Base-by-base conservation (phyloP, 2,888 invertebrate genomes). In the Prosopocoilus inquinatus region DNA sequence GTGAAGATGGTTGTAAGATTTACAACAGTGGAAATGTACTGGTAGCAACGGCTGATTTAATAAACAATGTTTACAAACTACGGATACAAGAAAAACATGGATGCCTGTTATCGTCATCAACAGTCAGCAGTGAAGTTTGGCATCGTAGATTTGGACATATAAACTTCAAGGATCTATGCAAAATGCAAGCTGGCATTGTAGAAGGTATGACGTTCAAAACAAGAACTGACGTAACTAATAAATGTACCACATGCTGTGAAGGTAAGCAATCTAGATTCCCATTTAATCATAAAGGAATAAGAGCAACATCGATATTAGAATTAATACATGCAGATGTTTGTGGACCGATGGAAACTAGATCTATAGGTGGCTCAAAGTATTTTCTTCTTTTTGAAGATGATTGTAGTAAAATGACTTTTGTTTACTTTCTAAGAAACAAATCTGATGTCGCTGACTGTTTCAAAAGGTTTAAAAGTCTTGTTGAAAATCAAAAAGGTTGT, bases 71-170 rank as follows among this genome's bases (percentile, higher is more conserved):
- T 7, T 34, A 34, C 9, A 34, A 9, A 34, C 9, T 34, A 34
- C 7, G 9, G 7, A 9, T 34, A 8, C 8, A 34, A 9, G 9
- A 34, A 34, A 9, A 8, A 7, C 7, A 34, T 34, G 9, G 7
- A 9, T 34, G 34, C 9, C 9, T 34, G 7, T 8, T 8, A 8
- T 7, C 34, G 9, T 8, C 9, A 9, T 34, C 9, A 34, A 34
- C 34, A 9, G 34, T 34, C 7, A 9, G 9, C 9, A 34, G 9
- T 34, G 7, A 8, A 9, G 48, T 12, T 13, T 52, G 52, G 52
- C 52, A 52, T 36, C 33, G 52, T 9, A 47, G 52, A 47, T 46
- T 46, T 13, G 47, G 52, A 34, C 52, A 52, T 15, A 36, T 52
- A 11, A 52, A 52, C 35, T 47, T 12, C 47, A 46, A 16, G 9